Evolutionary conservation across 2,113 vertebrate species (phyloP).

Genomic region (Microcebus ravelobensis): DNA sequence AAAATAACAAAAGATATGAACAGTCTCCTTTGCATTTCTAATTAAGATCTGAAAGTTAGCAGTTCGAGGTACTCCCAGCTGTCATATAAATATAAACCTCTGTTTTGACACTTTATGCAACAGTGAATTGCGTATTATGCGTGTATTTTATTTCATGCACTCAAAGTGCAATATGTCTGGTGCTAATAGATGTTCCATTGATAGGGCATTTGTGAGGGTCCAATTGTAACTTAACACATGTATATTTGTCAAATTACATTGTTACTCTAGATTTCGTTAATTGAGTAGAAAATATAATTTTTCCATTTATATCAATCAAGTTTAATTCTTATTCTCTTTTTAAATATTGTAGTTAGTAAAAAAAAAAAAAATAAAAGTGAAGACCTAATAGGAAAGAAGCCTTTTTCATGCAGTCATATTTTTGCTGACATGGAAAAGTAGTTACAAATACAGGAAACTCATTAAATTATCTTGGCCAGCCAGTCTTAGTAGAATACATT

Average conservation of each 20-base stretch:
- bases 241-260: background rate
- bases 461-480: background rate
- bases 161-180: background rate
- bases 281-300: background rate
- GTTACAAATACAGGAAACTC: background rate
- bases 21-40: background rate
- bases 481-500: background rate
- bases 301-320: background rate
- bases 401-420: background rate
- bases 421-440: background rate
- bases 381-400: background rate
- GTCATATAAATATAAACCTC: background rate
- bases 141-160: background rate
- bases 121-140: background rate
- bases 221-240: constrained; percentile 11
- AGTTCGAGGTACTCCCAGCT: background rate
- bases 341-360: background rate
- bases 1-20: background rate
- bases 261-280: background rate
- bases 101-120: background rate
- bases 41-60: constrained; percentile 16
- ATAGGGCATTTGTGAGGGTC: background rate
- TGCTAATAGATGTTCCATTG: background rate
- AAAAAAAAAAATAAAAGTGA: background rate
- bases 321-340: background rate